Percentiles rank a stretch among this genome's conserved stretches.
Evolutionary conservation across 1,140 invertebrate genomes (phyloP).

Genomic region (Aporrectodea caliginosa): DNA sequence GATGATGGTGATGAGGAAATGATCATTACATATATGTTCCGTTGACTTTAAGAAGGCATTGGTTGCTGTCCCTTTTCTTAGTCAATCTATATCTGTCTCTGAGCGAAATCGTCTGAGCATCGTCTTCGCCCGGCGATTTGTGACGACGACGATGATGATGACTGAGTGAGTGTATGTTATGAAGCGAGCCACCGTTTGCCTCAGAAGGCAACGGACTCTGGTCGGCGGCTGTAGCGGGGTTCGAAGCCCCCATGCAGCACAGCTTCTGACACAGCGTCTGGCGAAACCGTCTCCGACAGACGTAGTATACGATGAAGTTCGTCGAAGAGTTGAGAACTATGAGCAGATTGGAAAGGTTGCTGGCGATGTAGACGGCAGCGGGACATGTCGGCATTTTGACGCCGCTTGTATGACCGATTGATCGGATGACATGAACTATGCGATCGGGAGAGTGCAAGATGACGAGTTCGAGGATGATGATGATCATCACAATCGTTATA

Average conservation of each 20-base stretch:
- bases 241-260: not conserved
- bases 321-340: conserved; percentile 32
- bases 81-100: not conserved
- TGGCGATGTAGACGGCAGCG: not conserved
- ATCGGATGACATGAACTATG: conserved; percentile 7
- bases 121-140: not conserved
- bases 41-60: too few relatives aligned
- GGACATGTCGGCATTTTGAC: not conserved
- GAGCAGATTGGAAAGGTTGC: conserved; percentile 26
- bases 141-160: not conserved
- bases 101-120: not conserved
- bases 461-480: conserved; percentile 31
- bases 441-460: conserved; percentile 29
- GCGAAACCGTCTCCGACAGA: conserved; percentile 21
- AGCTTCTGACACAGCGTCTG: conserved; percentile 14
- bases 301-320: conserved; percentile 33
- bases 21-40: too few relatives aligned
- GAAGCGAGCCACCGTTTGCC: not conserved
- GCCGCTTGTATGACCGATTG: not conserved
- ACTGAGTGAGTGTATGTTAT: not conserved
- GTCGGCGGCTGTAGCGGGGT: not conserved
- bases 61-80: not conserved
- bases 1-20: too few relatives aligned
- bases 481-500: conserved; percentile 29
- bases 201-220: not conserved